These are phyloP conservation scores for Mythimna loreyi DNA, from an alignment of 2,888 invertebrate genomes.

Conservation along the genomic window DNA sequence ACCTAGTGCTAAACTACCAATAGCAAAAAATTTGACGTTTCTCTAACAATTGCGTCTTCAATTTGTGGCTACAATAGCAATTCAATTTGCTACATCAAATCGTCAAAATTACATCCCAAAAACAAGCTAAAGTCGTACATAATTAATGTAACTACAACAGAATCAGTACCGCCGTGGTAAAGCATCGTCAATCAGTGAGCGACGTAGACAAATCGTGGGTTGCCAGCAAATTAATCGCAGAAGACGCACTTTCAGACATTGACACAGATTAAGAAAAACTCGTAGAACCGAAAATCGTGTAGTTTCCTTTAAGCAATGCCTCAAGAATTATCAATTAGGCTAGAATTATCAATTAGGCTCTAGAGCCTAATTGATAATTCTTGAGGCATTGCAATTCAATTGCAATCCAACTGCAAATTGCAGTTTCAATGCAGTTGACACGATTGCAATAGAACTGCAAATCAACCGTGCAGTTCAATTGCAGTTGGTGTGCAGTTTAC, in stretches of 20 bases:
- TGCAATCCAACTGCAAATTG: too few relatives aligned
- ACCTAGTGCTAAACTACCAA: too few relatives aligned
- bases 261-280: slow-evolving; percentile 22
- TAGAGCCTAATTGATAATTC: too few relatives aligned
- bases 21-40: too few relatives aligned
- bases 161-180: slow-evolving; percentile 41
- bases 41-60: not conserved
- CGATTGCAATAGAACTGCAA: too few relatives aligned
- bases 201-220: slow-evolving; percentile 64
- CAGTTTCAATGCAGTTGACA: too few relatives aligned
- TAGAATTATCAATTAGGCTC: too few relatives aligned
- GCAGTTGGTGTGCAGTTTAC: too few relatives aligned
- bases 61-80: not conserved
- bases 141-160: slow-evolving; percentile 41
- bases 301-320: too few relatives aligned
- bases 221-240: slow-evolving; percentile 60
- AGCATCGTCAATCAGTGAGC: slow-evolving; percentile 57
- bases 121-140: slow-evolving; percentile 25
- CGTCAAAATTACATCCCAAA: slow-evolving; percentile 1
- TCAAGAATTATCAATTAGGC: too few relatives aligned
- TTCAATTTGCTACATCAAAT: slow-evolving; percentile 5
- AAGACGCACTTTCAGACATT: slow-evolving; percentile 58
- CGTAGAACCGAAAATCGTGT: not conserved
- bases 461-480: too few relatives aligned
- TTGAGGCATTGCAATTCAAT: too few relatives aligned